Evolutionary conservation across 2,113 vertebrate genomes (phyloP).

Genomic region (Callipepla californica): DNA sequence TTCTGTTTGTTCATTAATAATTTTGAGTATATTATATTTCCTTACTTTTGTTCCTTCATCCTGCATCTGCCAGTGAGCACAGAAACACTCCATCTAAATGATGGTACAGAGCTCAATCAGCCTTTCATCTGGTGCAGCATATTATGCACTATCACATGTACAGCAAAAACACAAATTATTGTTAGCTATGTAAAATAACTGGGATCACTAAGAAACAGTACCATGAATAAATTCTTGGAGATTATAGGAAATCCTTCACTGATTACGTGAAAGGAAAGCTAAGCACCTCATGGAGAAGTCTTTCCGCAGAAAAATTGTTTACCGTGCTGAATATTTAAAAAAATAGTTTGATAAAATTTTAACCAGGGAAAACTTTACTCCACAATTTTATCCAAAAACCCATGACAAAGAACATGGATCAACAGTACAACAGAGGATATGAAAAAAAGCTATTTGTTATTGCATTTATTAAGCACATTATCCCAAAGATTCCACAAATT

Average conservation of each 20-base stretch:
- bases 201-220: neutral
- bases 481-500: neutral
- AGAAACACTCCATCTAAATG: neutral
- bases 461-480: neutral
- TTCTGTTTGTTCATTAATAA: conserved; percentile 6
- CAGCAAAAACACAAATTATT: conserved; percentile 19
- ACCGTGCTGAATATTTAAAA: neutral
- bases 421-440: neutral
- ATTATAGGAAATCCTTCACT: neutral
- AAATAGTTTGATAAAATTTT: neutral
- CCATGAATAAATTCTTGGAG: neutral
- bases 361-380: neutral
- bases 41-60: neutral
- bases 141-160: neutral
- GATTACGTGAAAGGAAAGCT: neutral
- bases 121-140: neutral
- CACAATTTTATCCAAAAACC: neutral
- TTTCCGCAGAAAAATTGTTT: neutral
- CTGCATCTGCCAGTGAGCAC: neutral
- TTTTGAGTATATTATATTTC: conserved; percentile 19
- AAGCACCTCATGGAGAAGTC: neutral
- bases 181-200: neutral
- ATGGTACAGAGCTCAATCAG: neutral
- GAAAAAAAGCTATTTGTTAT: neutral
- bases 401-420: neutral